These are phyloP conservation scores for Aramus guarauna DNA, from an alignment of 2,113 vertebrate species.

Conservation along the genomic window DNA sequence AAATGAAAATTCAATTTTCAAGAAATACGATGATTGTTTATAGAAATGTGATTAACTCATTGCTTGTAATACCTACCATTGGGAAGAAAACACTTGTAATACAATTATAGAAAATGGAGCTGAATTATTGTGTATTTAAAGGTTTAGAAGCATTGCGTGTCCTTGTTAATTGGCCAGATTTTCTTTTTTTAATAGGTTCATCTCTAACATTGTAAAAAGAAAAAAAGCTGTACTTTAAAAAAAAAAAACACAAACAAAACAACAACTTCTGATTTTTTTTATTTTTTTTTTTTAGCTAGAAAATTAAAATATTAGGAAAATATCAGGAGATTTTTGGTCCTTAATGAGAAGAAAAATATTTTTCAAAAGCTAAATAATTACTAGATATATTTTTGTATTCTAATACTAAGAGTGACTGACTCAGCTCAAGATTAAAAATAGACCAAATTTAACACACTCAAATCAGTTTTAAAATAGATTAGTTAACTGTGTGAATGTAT, in stretches of 20 bases:
- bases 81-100: background rate
- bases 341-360: background rate
- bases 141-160: background rate
- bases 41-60: constrained; percentile 24
- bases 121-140: background rate
- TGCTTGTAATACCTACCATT: background rate
- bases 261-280: background rate
- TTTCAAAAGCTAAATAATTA: background rate
- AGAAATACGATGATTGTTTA: background rate
- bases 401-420: background rate
- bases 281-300: background rate
- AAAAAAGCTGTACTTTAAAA: background rate
- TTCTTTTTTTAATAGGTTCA: background rate
- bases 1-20: constrained; percentile 11
- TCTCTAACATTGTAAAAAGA: background rate
- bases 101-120: background rate
- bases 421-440: background rate
- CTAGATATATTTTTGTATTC: background rate
- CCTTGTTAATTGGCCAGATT: background rate
- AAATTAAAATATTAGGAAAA: background rate
- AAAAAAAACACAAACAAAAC: background rate
- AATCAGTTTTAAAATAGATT: background rate
- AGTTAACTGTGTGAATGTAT: background rate
- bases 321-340: background rate
- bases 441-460: background rate